These are phyloP conservation scores for Zosterops japonicus DNA, from an alignment of 2,113 vertebrate genomes.

Conservation along the genomic window DNA sequence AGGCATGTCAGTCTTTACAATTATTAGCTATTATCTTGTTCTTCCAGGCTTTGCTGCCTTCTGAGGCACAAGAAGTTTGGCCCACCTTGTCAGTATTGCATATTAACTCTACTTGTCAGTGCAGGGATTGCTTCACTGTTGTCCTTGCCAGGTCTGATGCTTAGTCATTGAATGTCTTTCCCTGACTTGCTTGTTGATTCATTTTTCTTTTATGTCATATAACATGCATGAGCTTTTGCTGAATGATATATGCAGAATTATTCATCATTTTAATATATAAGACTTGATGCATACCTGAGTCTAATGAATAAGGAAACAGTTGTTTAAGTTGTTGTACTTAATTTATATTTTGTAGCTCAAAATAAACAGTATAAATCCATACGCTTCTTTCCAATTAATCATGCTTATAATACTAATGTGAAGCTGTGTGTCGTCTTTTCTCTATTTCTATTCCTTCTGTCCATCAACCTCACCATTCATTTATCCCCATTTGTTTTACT, in stretches of 20 bases:
- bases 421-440: not conserved
- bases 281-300: not conserved
- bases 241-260: not conserved
- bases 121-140: not conserved
- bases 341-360: not conserved
- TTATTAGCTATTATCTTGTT: not conserved
- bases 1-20: not conserved
- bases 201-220: not conserved
- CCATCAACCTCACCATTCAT: not conserved
- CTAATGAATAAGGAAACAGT: constrained; percentile 20
- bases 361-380: not conserved
- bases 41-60: not conserved
- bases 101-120: not conserved
- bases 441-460: not conserved
- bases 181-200: not conserved
- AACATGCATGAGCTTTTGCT: not conserved
- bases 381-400: not conserved
- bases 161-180: not conserved
- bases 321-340: not conserved
- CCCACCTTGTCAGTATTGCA: not conserved
- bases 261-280: constrained; percentile 16
- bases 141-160: not conserved
- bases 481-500: not conserved
- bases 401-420: not conserved
- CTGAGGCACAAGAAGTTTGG: not conserved